Conservation (phyloP, 2,797 vertebrate species). For the Tinamus major region DNA sequence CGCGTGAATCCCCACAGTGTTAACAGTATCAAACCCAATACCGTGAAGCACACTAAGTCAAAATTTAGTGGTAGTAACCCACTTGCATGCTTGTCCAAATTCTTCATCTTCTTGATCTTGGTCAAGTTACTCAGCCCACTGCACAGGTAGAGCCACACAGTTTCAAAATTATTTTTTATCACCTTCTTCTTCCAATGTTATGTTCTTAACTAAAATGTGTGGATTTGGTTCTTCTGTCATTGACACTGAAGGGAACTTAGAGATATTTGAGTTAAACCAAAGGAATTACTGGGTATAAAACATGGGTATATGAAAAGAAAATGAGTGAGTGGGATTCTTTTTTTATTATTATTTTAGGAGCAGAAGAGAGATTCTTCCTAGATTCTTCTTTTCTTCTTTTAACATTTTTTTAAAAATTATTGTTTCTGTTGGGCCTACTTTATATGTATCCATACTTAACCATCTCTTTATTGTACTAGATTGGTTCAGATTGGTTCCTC, state of each 20-base stretch:
- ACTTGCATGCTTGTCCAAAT: background rate
- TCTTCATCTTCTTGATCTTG: background rate
- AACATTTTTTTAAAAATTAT: background rate
- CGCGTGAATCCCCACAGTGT: background rate
- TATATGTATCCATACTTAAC: no score
- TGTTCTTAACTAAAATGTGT: background rate
- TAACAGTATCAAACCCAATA: background rate
- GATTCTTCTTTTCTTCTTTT: background rate
- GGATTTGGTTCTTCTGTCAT: background rate
- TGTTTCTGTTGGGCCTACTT: background rate
- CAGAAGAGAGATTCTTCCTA: background rate
- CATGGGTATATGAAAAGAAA: background rate
- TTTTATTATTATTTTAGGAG: background rate
- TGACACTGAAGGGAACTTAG: background rate
- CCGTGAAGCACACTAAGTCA: background rate
- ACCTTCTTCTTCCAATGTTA: background rate
- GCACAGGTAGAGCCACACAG: background rate
- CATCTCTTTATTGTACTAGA: background rate
- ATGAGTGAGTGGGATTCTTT: background rate
- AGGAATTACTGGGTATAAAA: background rate
- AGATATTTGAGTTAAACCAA: background rate
- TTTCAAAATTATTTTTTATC: background rate
- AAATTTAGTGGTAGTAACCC: background rate
- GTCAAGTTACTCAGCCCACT: background rate
- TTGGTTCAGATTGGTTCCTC: background rate